phyloP scores from a whole-genome alignment of 2,113 vertebrate species.

The Eurypyga helias region DNA sequence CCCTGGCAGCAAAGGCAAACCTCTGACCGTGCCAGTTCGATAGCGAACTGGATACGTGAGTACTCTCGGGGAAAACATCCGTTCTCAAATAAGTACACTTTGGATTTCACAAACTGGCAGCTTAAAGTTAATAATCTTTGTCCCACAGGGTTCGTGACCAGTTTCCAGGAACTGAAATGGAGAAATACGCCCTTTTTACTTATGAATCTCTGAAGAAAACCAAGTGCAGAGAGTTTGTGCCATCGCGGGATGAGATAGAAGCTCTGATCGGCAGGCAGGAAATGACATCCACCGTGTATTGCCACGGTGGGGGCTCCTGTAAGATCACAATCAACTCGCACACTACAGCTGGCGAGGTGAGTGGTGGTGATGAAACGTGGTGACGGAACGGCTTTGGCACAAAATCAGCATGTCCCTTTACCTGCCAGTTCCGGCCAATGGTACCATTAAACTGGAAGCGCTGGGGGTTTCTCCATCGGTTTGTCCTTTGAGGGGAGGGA shows the following conservation, averaged over 20 bases:
- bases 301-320: conserved; percentile 96
- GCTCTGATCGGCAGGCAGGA: conserved; percentile 89
- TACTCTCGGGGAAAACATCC: background rate
- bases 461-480: rapidly evolving
- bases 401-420: background rate
- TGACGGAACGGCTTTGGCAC: background rate
- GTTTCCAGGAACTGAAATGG: conserved; percentile 90
- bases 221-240: conserved; percentile 90
- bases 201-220: conserved; percentile 91
- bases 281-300: conserved; percentile 93
- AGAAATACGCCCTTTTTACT: conserved; percentile 87
- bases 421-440: background rate
- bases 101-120: background rate
- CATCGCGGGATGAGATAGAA: conserved; percentile 91
- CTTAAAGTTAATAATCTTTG: background rate
- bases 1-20: background rate
- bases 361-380: background rate
- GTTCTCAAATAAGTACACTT: background rate
- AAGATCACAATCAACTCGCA: conserved; percentile 96
- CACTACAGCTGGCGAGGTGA: conserved; percentile 96
- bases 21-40: background rate
- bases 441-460: background rate
- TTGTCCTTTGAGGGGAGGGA: background rate
- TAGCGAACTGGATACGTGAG: background rate
- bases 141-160: conserved; percentile 87